Conservation (phyloP, 2,113 vertebrate species). For the Spilogale gracilis region DNA sequence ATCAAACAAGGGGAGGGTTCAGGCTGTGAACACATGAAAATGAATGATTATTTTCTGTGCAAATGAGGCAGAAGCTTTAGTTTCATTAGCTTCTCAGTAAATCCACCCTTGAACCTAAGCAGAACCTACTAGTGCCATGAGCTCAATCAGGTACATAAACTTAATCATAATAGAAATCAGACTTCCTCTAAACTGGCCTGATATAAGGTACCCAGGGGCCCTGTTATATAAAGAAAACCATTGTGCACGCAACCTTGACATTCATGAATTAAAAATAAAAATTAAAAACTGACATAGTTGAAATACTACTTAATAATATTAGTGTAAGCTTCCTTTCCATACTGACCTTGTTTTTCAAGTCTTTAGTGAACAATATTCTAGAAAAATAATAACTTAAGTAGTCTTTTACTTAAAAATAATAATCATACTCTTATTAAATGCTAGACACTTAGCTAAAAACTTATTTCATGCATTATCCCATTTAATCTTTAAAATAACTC, state of each 20-base stretch:
- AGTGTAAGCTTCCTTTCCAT: background rate
- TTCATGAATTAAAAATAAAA: background rate
- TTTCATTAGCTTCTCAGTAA: conserved; percentile 41
- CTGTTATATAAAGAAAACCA: background rate
- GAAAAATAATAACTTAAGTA: background rate
- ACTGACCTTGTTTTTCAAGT: background rate
- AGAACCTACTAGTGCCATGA: background rate
- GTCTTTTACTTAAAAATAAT: background rate
- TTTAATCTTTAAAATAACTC: background rate
- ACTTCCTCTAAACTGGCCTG: background rate
- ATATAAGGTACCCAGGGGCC: background rate
- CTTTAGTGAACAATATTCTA: background rate
- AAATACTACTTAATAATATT: background rate
- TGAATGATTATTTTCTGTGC: background rate
- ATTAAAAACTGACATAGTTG: background rate
- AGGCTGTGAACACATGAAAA: background rate
- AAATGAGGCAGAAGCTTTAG: conserved; percentile 14
- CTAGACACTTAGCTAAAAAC: background rate
- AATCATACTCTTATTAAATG: background rate
- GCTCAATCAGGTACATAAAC: background rate
- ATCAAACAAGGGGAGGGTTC: background rate
- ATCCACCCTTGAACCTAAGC: background rate
- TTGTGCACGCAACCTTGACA: background rate
- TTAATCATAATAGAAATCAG: background rate
- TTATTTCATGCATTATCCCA: background rate